phyloP scores from a whole-genome alignment of 1,140 invertebrate species.

The Lysiphlebus fabarum region DNA sequence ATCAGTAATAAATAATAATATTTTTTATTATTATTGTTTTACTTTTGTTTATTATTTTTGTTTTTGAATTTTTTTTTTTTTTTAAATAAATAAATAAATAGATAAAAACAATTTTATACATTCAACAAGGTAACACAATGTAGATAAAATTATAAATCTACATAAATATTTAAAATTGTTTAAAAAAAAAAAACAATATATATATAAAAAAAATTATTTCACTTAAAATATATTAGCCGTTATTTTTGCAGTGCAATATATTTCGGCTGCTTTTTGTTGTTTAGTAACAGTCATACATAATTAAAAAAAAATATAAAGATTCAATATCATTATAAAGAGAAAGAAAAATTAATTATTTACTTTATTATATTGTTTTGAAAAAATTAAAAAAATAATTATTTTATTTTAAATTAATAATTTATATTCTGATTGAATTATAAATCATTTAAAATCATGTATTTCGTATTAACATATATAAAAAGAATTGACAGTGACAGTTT shows the following conservation, averaged over 20 bases:
- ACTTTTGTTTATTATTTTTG: too few relatives aligned
- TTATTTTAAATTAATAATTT: slow-evolving; percentile 19
- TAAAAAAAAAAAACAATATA: too few relatives aligned
- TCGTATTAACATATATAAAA: slow-evolving; percentile 40
- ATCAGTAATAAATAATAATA: too few relatives aligned
- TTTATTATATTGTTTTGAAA: background rate
- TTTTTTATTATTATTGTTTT: too few relatives aligned
- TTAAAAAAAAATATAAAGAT: slow-evolving; percentile 4
- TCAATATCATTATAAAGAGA: slow-evolving; percentile 1
- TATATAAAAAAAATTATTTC: slow-evolving; percentile 12
- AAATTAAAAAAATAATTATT: background rate
- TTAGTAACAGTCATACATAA: too few relatives aligned
- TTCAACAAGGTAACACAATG: too few relatives aligned
- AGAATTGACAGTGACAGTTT: slow-evolving; percentile 29
- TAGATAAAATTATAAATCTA: too few relatives aligned
- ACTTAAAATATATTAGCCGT: slow-evolving; percentile 20
- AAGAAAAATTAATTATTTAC: background rate
- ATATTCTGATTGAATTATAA: slow-evolving; percentile 28
- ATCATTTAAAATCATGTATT: slow-evolving; percentile 47
- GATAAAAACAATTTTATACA: too few relatives aligned
- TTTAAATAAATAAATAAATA: too few relatives aligned
- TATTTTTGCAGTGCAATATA: slow-evolving; percentile 39
- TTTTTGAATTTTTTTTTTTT: too few relatives aligned
- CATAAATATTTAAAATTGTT: too few relatives aligned
- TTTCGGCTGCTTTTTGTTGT: slow-evolving; percentile 14